Evolutionary conservation across 2,113 vertebrate species (phyloP).

Genomic region (Lates calcarifer): DNA sequence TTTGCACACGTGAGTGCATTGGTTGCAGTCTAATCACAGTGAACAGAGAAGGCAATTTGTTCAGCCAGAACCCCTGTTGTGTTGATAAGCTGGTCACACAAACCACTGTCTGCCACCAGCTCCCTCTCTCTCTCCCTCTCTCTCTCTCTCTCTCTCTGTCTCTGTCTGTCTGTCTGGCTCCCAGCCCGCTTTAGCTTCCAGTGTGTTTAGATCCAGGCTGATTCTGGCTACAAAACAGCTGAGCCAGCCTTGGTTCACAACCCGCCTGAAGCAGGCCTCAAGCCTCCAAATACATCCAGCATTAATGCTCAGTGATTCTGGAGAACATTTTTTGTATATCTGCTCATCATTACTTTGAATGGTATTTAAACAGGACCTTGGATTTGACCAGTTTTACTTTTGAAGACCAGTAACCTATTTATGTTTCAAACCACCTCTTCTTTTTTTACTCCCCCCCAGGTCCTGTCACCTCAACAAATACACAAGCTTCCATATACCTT

Average conservation of each 20-base stretch:
- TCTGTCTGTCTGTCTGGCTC: background rate
- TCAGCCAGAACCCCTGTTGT: conserved; percentile 42
- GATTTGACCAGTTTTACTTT: no score
- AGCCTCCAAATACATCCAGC: background rate
- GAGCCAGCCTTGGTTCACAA: conserved; percentile 1
- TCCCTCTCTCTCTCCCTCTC: no score
- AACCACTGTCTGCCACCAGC: conserved; percentile 14
- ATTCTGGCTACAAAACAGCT: conserved; percentile 22
- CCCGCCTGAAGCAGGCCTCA: background rate
- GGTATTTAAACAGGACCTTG: no score
- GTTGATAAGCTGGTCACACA: conserved; percentile 51
- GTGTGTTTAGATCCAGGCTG: conserved; percentile 10
- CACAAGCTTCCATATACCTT: no score
- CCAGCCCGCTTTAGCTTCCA: background rate
- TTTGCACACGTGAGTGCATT: background rate
- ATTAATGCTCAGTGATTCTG: background rate
- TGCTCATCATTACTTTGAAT: background rate
- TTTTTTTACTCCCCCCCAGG: no score
- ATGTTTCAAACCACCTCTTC: no score
- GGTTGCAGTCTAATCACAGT: conserved; percentile 35
- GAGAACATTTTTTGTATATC: background rate
- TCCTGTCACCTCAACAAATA: no score
- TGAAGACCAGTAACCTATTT: no score
- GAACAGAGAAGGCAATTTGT: conserved; percentile 47
- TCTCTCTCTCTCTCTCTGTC: background rate